Base-by-base conservation (phyloP, 1,140 invertebrate genomes). In the Phenacoccus solenopsis region DNA sequence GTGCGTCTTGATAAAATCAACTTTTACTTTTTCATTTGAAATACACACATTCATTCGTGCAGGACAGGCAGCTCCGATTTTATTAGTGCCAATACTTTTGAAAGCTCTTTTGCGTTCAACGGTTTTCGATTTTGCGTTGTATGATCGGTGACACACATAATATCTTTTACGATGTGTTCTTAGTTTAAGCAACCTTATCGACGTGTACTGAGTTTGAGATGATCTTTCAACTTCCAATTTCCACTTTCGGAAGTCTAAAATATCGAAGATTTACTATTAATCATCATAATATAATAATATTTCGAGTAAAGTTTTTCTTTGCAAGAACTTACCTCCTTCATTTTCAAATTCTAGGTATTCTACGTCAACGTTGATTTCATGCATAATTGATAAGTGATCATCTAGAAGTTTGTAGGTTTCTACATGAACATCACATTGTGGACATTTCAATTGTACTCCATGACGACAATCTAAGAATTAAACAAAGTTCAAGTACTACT, bases 11-110 rank as follows among this genome's bases (percentile, higher is more conserved):
- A 30, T 24, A 64, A 64, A 70, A 2, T 67, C 20, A 64, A 67
- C 28, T 1, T 57, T 0, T 3, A 70, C 28, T 25, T 12, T 56
- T 25, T 64, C 28, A 32, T 30, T 22, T 1, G 13, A 24, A 32
- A 32, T 13, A 7, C 28, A 35, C 9, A 70, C 16, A 32, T 32
- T 70, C 13, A 70, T 70, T 61, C 30, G 61, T 1, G 59, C 24
- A 21, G 69, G 59, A 57, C 69, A 70, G 5, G 21, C 30, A n/a
- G 30, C 38, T 1, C 25, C 22, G 22, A 70, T 67, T 64, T 70
- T 67, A 57, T 70, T 70, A 22, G 21, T 64, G 22, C 69, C 59
- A 10, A 70, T n/a, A 27, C n/a, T 35, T 67, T 70, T 70, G 2
- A 61, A 30, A 12, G 59, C 25, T 67, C 69, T 70, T 21, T 7